Conservation (phyloP, 92 coral and sea anemone genomes). For the Pocillopora grandis region DNA sequence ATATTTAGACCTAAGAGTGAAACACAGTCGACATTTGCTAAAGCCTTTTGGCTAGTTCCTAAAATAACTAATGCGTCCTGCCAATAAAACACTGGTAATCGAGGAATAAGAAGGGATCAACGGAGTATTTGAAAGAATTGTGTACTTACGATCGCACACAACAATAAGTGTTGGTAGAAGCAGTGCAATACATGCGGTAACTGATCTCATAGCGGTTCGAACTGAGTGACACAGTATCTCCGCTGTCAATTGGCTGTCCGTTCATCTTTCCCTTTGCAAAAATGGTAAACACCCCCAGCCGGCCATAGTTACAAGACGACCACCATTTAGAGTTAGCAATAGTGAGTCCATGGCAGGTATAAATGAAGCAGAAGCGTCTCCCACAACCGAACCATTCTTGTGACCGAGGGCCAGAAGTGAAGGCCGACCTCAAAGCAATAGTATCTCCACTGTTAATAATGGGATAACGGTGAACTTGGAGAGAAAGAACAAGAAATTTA, state of each 20-base stretch:
- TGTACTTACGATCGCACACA: not conserved
- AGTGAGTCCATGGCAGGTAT: slow-evolving; percentile 50
- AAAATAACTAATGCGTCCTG: no score
- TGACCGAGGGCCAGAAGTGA: slow-evolving; percentile 33
- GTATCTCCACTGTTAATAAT: slow-evolving; percentile 70
- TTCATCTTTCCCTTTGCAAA: slow-evolving; percentile 63
- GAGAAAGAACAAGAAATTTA: not conserved
- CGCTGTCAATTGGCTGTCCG: slow-evolving; percentile 76
- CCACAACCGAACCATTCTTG: slow-evolving; percentile 52
- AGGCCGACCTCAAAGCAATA: slow-evolving; percentile 61
- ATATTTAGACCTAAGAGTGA: no score
- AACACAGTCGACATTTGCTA: no score
- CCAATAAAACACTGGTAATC: no score
- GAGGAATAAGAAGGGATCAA: no score
- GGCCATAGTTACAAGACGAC: slow-evolving; percentile 10
- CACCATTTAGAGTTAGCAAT: slow-evolving; percentile 58
- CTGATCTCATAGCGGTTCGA: not conserved
- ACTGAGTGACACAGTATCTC: slow-evolving; percentile 56
- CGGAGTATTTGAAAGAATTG: no score
- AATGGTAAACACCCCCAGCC: slow-evolving; percentile 41
- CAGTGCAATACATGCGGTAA: slow-evolving; percentile 39
- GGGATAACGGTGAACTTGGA: slow-evolving; percentile 62
- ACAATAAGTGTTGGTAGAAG: slow-evolving; percentile 15
- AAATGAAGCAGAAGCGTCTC: slow-evolving; percentile 26
- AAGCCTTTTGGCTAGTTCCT: no score